A percentile compares a stretch with the other conserved stretches of the same genome.
Evolutionary conservation across 2,797 vertebrate species (phyloP).

Genomic region (Lacerta bilineata): DNA sequence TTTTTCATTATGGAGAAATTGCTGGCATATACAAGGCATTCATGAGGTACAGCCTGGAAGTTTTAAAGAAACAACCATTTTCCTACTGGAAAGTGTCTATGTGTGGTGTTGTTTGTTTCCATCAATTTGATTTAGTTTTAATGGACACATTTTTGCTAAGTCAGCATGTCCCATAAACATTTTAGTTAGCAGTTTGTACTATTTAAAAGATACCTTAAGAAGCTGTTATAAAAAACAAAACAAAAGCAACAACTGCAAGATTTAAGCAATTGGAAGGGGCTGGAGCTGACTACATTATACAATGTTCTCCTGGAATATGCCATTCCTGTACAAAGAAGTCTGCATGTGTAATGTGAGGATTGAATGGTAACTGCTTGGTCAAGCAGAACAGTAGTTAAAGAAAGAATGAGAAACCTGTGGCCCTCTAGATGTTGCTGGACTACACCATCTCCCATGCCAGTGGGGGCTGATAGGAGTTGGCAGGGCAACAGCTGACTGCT

Average conservation of each 20-base stretch:
- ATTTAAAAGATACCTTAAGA: neutral
- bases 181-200: neutral
- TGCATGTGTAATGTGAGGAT: neutral
- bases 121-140: conserved; percentile 1
- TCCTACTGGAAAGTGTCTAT: conserved; percentile 16
- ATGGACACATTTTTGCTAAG: conserved; percentile 7
- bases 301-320: neutral
- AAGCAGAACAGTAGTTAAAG: neutral
- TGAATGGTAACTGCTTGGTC: neutral
- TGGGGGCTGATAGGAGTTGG: too few species aligned
- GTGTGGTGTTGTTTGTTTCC: neutral
- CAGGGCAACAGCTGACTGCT: too few species aligned
- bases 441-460: too few species aligned
- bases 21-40: conserved; percentile 15
- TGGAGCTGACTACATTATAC: neutral
- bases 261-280: neutral
- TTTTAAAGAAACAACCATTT: conserved; percentile 24
- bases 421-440: too few species aligned
- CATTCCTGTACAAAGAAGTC: neutral
- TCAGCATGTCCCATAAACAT: neutral
- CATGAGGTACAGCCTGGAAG: neutral
- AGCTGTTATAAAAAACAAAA: neutral
- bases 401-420: neutral
- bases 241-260: neutral
- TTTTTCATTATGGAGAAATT: neutral